Conservation (phyloP, 2,113 vertebrate genomes). For the Gracilinanus agilis region DNA sequence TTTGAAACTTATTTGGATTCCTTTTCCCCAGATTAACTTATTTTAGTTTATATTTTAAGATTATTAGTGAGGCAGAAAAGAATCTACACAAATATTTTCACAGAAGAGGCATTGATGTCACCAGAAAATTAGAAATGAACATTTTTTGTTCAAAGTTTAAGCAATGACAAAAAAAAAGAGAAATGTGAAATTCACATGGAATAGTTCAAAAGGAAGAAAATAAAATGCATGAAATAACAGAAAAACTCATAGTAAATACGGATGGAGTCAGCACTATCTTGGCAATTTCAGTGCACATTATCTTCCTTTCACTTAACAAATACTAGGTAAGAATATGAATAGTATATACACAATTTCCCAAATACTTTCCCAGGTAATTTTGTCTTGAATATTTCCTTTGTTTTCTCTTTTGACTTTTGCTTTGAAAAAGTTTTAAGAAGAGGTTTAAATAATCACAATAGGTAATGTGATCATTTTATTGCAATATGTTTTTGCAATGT, state of each 20-base stretch:
- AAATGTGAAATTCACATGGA: background rate
- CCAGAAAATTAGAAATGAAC: background rate
- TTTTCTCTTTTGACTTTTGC: background rate
- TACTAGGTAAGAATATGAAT: background rate
- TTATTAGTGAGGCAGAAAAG: background rate
- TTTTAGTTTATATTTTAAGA: background rate
- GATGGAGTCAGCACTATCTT: background rate
- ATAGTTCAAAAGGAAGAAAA: background rate
- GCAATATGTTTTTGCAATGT: background rate
- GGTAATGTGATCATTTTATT: background rate
- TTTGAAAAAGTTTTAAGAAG: background rate
- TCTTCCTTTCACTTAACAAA: background rate
- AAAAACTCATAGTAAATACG: too few relatives aligned
- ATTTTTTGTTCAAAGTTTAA: background rate
- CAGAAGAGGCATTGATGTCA: background rate
- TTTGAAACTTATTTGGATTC: background rate
- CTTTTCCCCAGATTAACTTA: background rate
- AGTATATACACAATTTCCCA: background rate
- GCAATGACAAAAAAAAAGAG: background rate
- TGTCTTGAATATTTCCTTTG: background rate
- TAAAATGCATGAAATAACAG: background rate
- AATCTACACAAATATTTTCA: background rate
- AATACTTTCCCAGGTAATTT: background rate
- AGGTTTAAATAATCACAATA: background rate
- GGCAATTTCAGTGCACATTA: too few relatives aligned